Evolutionary conservation across 2,888 invertebrate species (phyloP).

Genomic region (Adelphocoris suturalis): DNA sequence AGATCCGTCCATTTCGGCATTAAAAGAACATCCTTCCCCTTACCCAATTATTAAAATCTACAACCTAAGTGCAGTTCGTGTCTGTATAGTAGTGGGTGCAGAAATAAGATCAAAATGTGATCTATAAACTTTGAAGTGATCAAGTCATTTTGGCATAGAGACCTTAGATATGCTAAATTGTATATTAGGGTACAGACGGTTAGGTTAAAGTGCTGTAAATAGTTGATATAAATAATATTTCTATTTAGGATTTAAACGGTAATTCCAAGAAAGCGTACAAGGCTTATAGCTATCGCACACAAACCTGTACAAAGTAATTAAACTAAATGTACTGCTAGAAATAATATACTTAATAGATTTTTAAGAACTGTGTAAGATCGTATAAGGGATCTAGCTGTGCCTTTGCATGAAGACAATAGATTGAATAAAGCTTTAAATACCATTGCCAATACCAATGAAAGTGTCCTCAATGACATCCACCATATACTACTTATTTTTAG

Average conservation of each 20-base stretch:
- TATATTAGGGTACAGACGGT: constrained; percentile 61
- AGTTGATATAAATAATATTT: constrained; percentile 65
- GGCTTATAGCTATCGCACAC: constrained; percentile 68
- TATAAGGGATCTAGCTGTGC: constrained; percentile 74
- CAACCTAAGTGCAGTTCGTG: constrained; percentile 42
- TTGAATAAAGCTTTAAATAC: constrained; percentile 74
- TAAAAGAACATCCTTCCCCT: constrained; percentile 43
- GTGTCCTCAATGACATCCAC: constrained; percentile 67
- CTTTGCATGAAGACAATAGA: constrained; percentile 75
- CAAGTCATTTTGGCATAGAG: constrained; percentile 57
- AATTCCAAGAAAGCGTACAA: constrained; percentile 60
- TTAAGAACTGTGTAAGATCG: constrained; percentile 74
- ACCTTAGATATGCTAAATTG: constrained; percentile 54
- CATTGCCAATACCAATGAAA: constrained; percentile 72
- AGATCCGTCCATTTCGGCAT: constrained; percentile 71
- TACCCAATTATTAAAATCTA: constrained; percentile 33
- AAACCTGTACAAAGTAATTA: constrained; percentile 71
- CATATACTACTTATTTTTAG: constrained; percentile 62
- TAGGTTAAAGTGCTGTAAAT: constrained; percentile 66
- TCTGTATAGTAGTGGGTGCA: constrained; percentile 46
- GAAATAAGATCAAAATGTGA: constrained; percentile 58
- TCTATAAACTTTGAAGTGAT: constrained; percentile 57
- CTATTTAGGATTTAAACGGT: constrained; percentile 46
- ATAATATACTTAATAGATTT: constrained; percentile 61
- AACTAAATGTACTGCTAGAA: constrained; percentile 60